Percentiles rank a stretch among this genome's conserved stretches.
Conservation (phyloP, 2,113 vertebrate species). For the Petromus typicus region DNA sequence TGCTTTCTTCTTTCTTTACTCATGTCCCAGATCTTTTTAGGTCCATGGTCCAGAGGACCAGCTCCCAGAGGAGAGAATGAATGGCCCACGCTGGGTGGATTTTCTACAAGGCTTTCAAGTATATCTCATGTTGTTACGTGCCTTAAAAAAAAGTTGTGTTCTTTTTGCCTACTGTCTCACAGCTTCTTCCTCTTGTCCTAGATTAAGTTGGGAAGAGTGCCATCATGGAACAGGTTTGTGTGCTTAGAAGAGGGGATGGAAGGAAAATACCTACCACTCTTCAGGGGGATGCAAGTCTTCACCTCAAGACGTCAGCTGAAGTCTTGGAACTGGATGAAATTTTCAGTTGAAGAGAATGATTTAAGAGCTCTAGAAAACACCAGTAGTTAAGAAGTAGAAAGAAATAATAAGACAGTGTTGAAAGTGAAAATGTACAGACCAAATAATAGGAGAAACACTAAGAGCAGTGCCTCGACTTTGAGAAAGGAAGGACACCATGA, state of each 20-base stretch:
- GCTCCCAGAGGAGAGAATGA: not conserved
- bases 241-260: not conserved
- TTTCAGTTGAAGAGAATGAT: not conserved
- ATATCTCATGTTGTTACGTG: not conserved
- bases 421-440: not conserved
- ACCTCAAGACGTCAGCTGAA: not conserved
- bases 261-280: not conserved
- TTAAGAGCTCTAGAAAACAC: not conserved
- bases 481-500: not conserved
- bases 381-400: not conserved
- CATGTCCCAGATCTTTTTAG: not conserved
- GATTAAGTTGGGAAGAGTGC: not conserved
- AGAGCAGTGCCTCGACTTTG: too few species aligned
- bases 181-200: not conserved
- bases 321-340: not conserved
- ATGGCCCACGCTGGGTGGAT: not conserved
- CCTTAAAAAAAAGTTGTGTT: not conserved
- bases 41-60: not conserved
- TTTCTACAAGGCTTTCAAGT: not conserved
- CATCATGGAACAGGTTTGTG: too few species aligned
- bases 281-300: not conserved
- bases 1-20: not conserved
- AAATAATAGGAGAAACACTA: not conserved
- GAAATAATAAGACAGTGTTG: not conserved
- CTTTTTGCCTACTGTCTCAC: not conserved